phyloP scores from a whole-genome alignment of 2,113 vertebrate genomes.

The Rhinopomastus cyanomelas region DNA sequence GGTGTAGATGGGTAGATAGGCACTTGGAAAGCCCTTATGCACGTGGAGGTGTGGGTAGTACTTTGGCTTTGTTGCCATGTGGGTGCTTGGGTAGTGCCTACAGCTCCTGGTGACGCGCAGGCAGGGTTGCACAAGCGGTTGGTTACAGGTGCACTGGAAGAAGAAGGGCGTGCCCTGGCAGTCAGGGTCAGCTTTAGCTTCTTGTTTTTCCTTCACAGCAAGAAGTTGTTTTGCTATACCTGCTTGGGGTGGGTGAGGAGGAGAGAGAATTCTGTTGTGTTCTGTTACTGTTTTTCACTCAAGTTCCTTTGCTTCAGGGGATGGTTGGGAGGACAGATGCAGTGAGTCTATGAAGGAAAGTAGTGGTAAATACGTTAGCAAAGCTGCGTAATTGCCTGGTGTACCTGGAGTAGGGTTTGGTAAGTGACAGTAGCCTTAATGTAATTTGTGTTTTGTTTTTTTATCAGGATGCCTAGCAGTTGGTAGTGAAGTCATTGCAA shows the following conservation, averaged over 20 bases:
- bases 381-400: neutral
- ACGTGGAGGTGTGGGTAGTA: neutral
- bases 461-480: conserved; percentile 13
- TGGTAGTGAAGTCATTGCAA: neutral
- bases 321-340: neutral
- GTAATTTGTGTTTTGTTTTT: conserved; percentile 17
- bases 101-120: neutral
- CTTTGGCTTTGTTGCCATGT: neutral
- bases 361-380: neutral
- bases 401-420: neutral
- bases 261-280: neutral
- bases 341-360: neutral
- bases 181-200: neutral
- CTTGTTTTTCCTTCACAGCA: neutral
- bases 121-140: conserved; percentile 6
- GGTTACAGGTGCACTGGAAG: conserved; percentile 3
- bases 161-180: neutral
- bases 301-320: neutral
- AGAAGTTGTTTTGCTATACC: neutral
- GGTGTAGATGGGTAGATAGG: neutral
- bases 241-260: neutral
- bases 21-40: neutral
- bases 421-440: neutral
- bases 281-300: neutral
- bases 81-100: neutral